Conservation (phyloP, 2,113 vertebrate species). For the Podarcis muralis region DNA sequence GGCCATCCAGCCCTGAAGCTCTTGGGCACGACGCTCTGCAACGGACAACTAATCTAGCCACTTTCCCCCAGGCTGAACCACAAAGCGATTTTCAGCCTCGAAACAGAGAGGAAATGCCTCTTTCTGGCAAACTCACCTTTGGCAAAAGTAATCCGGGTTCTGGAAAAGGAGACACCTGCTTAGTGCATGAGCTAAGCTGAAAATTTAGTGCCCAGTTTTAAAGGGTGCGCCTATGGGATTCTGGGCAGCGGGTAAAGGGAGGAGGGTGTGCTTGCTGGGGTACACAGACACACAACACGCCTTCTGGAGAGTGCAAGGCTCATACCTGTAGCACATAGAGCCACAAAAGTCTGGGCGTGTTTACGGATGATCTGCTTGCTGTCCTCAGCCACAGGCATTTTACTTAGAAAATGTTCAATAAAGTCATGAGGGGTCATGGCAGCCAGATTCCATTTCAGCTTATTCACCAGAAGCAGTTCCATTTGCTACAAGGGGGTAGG, state of each 20-base stretch:
- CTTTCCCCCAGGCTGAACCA: neutral
- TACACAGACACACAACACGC: conserved; percentile 52
- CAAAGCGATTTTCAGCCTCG: neutral
- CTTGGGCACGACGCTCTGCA: neutral
- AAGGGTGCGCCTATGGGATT: conserved; percentile 24
- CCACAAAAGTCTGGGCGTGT: conserved; percentile 97
- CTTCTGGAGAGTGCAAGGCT: conserved; percentile 58
- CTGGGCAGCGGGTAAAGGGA: conserved; percentile 31
- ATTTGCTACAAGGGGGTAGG: conserved; percentile 86
- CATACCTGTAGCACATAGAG: conserved; percentile 96
- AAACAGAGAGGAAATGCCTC: conserved; percentile 14
- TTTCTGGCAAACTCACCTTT: conserved; percentile 61
- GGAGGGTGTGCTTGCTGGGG: conserved; percentile 15
- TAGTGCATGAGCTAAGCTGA: conserved; percentile 30
- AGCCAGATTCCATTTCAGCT: conserved; percentile 97
- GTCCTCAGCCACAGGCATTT: conserved; percentile 89
- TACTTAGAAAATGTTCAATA: conserved; percentile 97
- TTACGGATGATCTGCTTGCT: conserved; percentile 95
- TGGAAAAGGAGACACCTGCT: conserved; percentile 53
- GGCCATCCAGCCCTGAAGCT: neutral
- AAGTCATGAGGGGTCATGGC: conserved; percentile 96
- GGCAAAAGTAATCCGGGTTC: conserved; percentile 59
- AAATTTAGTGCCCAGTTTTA: conserved; percentile 22
- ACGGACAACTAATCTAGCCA: neutral
- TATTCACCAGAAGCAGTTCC: conserved; percentile 96